Conservation (phyloP, 1,140 invertebrate genomes). For the Trissolcus basalis region DNA sequence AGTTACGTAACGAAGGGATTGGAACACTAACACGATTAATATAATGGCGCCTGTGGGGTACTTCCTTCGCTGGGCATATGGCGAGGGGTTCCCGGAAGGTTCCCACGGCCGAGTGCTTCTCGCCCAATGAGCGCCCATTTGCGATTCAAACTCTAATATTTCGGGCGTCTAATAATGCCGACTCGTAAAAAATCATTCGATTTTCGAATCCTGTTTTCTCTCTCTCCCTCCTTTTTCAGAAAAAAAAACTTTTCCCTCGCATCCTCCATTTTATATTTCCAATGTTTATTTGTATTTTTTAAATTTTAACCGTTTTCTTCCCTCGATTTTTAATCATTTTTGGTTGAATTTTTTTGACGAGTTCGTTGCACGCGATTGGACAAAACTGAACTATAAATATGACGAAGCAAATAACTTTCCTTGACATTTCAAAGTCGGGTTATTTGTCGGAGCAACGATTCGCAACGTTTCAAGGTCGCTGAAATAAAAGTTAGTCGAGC, state of each 20-base stretch:
- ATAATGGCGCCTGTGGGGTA: constrained; percentile 61
- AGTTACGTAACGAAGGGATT: constrained; percentile 16
- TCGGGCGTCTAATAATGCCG: neutral
- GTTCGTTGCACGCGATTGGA: neutral
- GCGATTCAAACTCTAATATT: constrained; percentile 23
- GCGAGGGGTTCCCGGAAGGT: constrained; percentile 73
- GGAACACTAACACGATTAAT: constrained; percentile 47
- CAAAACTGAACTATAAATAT: constrained; percentile 10
- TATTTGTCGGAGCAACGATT: constrained; percentile 36
- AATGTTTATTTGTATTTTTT: too few species aligned
- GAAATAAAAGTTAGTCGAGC: constrained; percentile 33
- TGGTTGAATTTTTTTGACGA: too few species aligned
- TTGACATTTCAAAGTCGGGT: constrained; percentile 31
- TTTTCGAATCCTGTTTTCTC: too few species aligned
- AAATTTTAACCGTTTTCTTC: too few species aligned
- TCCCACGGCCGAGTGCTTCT: constrained; percentile 76
- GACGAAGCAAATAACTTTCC: constrained; percentile 46
- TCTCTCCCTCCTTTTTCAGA: too few species aligned
- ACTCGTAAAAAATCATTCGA: too few species aligned
- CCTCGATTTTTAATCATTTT: too few species aligned
- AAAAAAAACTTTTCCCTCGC: too few species aligned
- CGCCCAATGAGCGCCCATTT: constrained; percentile 49
- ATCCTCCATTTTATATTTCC: too few species aligned
- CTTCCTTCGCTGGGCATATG: constrained; percentile 73
- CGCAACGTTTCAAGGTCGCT: constrained; percentile 40